Percentiles rank a stretch among this genome's conserved stretches.
Conservation (phyloP, 2,113 vertebrate genomes). For the Semnornis frantzii region DNA sequence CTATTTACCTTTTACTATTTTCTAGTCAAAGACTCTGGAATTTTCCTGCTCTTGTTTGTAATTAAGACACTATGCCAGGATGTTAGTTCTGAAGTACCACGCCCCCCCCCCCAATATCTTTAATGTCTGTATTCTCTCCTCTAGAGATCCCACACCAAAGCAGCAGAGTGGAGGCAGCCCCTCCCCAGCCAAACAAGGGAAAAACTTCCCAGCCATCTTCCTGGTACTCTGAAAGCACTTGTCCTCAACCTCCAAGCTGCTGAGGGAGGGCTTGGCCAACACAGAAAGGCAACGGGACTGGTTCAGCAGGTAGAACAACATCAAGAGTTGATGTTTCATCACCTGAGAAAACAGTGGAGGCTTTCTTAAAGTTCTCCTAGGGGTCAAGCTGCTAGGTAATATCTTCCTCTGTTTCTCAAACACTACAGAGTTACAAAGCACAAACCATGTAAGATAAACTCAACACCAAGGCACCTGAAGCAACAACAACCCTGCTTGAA, state of each 20-base stretch:
- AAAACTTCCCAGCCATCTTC: not conserved
- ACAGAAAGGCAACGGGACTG: not conserved
- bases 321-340: not conserved
- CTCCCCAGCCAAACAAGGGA: not conserved
- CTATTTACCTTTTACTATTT: too few relatives aligned
- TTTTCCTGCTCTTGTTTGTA: too few relatives aligned
- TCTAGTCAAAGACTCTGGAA: too few relatives aligned
- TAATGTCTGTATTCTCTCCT: not conserved
- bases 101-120: not conserved
- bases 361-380: not conserved
- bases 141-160: not conserved
- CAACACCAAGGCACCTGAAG: not conserved
- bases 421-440: not conserved
- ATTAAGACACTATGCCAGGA: too few relatives aligned
- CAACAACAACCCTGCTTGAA: not conserved
- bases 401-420: constrained; percentile 3
- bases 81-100: too few relatives aligned
- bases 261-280: not conserved
- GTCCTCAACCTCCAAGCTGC: not conserved
- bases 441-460: not conserved
- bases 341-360: not conserved
- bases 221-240: not conserved
- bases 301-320: constrained; percentile 24
- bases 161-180: not conserved
- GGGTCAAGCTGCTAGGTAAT: constrained; percentile 25